These are phyloP conservation scores for Brachionus rotundiformis DNA, from an alignment of 1,140 invertebrate genomes.

Conservation along the genomic window DNA sequence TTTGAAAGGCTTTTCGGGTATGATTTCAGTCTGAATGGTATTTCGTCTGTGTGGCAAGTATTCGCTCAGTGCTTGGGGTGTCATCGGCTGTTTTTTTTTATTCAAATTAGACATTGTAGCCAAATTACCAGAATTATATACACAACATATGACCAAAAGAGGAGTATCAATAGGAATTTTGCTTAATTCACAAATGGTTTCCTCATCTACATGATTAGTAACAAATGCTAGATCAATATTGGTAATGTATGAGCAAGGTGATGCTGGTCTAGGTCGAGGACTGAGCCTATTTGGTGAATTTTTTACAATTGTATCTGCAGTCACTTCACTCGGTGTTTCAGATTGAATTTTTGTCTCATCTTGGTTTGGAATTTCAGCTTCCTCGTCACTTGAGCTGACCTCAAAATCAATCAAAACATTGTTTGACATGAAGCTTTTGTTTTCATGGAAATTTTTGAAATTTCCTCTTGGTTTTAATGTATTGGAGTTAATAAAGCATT, in stretches of 20 bases:
- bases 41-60: background rate
- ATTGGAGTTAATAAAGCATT: background rate
- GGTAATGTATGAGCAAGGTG: conserved; percentile 8
- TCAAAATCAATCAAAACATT: background rate
- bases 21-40: background rate
- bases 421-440: background rate
- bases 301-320: conserved; percentile 19
- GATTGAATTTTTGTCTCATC: background rate
- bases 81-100: background rate
- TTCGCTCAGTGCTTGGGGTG: background rate
- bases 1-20: background rate
- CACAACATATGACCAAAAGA: background rate
- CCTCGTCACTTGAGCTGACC: background rate
- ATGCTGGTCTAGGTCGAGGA: background rate
- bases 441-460: background rate
- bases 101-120: background rate
- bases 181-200: background rate
- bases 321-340: background rate
- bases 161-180: conserved; percentile 9
- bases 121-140: conserved; percentile 29
- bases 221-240: conserved; percentile 14
- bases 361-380: background rate
- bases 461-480: background rate
- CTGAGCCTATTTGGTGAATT: background rate
- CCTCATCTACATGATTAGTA: background rate